Evolutionary conservation across 2,113 vertebrate genomes (phyloP).

Genomic region (Odobenus rosmarus): DNA sequence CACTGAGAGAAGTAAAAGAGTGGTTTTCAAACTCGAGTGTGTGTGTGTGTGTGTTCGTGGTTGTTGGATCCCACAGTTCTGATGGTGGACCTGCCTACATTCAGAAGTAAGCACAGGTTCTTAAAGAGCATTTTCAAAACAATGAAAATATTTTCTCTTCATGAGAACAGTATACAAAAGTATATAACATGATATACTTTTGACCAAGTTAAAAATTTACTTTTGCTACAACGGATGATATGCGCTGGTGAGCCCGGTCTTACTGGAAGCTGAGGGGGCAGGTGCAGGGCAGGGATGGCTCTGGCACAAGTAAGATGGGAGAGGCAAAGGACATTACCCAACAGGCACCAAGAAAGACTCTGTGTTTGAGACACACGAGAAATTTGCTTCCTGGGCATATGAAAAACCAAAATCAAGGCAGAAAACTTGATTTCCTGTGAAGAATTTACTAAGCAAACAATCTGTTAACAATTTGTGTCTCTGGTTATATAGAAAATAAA

Average conservation of each 20-base stretch:
- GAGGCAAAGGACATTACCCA: not conserved
- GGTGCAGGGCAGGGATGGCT: not conserved
- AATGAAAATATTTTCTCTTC: not conserved
- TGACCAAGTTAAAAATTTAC: not conserved
- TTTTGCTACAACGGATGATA: not conserved
- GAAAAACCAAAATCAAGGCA: not conserved
- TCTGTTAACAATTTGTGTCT: not conserved
- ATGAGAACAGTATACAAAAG: not conserved
- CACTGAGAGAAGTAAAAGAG: not conserved
- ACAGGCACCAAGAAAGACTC: not conserved
- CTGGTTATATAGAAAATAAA: not conserved
- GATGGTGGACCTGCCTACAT: not conserved
- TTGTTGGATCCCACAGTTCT: not conserved
- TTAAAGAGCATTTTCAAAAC: conserved; percentile 33
- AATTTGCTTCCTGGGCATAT: not conserved
- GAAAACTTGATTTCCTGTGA: not conserved
- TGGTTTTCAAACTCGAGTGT: not conserved
- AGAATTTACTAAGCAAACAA: not conserved
- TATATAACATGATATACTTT: not conserved
- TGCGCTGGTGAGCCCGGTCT: too few species aligned
- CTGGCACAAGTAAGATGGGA: not conserved
- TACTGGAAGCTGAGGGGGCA: not conserved
- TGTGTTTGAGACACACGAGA: not conserved
- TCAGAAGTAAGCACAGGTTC: not conserved
- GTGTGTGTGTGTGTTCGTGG: not conserved